Base-by-base conservation (phyloP, 2,797 vertebrate genomes). In the Clarias fuscus region DNA sequence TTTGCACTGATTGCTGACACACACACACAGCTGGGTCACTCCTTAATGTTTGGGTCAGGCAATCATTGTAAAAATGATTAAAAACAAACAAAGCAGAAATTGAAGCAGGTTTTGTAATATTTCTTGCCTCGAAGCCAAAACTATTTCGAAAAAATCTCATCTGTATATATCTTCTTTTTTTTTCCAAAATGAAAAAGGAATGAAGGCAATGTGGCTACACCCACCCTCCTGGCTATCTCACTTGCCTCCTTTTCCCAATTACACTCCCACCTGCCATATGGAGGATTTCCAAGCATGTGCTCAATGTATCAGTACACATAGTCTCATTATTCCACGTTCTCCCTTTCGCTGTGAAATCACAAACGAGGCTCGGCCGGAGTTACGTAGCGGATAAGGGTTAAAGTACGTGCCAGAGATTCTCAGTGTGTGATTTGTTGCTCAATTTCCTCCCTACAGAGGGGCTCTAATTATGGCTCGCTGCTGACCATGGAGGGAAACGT, bases 401-500 rank as follows among this genome's bases (percentile, higher is more conserved):
- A 53, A 53, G 7, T 17, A 30, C 67, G n/a, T 53, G 62, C 24
- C 40, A 64, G 22, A 80, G 62, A 43, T 80, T 24, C 37, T 67
- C 53, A 78, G 22, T 78, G 40, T 78, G 27, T 85, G 20, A 81
- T 86, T 70, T 84, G n/a, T 80, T 71, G 7, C 30, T 85, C 0
- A n/a, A n/a, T 67, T 53, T 72, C 67, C 82, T 79, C 62, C 62
- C 70, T 22, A n/a, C 92, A 98, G 97, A 95, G 95, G 92, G 97
- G 97, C 70, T 98, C 97, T 71, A 97, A 96, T 91, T 97, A 96
- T 0, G 97, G 97, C 58, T 98, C 97, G 0, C 91, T 98, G 86
- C 89, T 96, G 72, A 98, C 96, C 22, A 92, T 96, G 0, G 97
- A 97, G 56, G 97, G 97, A 73, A 96, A 97, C 88, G 93, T 97